These are phyloP conservation scores for Polymixis lichenea DNA, from an alignment of 2,888 invertebrate species.

Conservation along the genomic window DNA sequence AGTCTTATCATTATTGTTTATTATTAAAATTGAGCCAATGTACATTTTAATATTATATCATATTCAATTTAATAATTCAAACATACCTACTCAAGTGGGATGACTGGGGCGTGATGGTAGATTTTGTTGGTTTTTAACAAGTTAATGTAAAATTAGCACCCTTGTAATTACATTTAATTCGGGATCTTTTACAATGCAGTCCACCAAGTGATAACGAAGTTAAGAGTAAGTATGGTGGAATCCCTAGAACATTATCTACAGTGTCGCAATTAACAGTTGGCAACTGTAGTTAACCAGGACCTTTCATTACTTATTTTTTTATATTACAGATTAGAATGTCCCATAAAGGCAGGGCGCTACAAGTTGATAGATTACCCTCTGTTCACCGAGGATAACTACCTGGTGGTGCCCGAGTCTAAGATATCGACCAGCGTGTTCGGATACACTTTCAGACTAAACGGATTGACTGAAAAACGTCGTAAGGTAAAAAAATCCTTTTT, in stretches of 20 bases:
- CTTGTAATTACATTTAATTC: not conserved
- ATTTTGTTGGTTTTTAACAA: not conserved
- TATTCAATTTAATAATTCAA: not conserved
- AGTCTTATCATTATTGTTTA: slow-evolving; percentile 17
- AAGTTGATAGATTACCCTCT: slow-evolving; percentile 73
- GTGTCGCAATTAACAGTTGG: not conserved
- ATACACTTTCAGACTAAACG: slow-evolving; percentile 76
- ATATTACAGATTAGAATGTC: slow-evolving; percentile 75
- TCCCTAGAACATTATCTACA: not conserved
- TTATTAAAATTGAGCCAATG: not conserved
- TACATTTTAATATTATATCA: not conserved
- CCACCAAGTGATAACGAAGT: not conserved
- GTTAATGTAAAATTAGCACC: not conserved
- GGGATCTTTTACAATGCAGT: not conserved
- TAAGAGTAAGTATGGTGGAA: not conserved
- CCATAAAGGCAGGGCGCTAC: slow-evolving; percentile 75
- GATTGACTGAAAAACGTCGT: slow-evolving; percentile 61
- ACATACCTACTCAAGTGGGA: not conserved
- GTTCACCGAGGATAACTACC: slow-evolving; percentile 76
- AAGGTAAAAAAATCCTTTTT: slow-evolving; percentile 59
- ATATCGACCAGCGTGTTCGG: slow-evolving; percentile 83
- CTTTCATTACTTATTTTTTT: too few relatives aligned
- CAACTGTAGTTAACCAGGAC: too few relatives aligned
- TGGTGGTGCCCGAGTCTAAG: slow-evolving; percentile 78
- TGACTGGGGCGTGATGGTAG: not conserved